Conservation (phyloP, 2,113 vertebrate species). For the Theropithecus gelada region DNA sequence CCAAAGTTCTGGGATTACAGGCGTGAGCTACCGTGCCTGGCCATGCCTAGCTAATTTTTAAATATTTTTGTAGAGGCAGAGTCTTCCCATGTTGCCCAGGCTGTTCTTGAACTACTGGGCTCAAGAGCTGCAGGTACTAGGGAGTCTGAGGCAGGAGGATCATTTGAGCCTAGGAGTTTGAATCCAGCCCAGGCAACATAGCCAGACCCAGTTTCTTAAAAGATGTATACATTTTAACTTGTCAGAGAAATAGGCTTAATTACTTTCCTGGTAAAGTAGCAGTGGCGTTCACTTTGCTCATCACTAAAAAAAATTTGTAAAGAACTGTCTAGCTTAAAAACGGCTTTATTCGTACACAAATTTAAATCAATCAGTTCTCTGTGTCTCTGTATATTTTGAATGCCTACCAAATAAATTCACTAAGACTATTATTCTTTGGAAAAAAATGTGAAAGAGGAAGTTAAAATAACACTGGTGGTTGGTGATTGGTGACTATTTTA, state of each 20-base stretch:
- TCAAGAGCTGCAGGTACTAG: neutral
- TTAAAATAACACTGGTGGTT: neutral
- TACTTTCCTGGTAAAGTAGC: neutral
- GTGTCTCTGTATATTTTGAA: neutral
- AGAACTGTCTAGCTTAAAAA: neutral
- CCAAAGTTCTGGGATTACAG: too few species aligned
- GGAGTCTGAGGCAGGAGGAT: neutral
- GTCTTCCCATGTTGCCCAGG: neutral
- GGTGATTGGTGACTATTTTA: neutral
- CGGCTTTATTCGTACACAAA: neutral
- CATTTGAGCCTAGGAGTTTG: neutral
- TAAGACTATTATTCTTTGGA: neutral
- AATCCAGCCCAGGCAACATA: neutral
- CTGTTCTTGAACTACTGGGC: neutral
- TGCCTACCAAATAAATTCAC: neutral
- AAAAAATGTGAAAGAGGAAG: neutral
- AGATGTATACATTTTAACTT: neutral
- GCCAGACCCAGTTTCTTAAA: neutral
- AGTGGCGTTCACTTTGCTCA: neutral
- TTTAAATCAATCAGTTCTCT: neutral
- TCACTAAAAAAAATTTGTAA: neutral
- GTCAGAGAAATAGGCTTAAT: neutral
- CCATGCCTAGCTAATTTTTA: too few species aligned
- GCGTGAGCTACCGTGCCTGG: too few species aligned
- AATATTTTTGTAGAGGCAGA: neutral